Conservation (phyloP, 2,888 invertebrate genomes). For the Tridacna gigas region DNA sequence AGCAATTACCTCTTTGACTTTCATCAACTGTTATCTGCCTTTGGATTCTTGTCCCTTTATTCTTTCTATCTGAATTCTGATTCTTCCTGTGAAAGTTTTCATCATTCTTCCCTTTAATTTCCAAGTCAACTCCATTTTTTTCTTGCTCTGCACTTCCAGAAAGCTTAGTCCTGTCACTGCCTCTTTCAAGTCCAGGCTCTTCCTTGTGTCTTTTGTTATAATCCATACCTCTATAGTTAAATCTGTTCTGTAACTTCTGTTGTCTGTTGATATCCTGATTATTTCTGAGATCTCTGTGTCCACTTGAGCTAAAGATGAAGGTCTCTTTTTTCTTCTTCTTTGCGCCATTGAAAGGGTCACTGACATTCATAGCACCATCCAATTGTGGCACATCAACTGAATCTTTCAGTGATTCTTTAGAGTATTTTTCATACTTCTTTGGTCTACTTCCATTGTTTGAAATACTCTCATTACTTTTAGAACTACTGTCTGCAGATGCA, state of each 20-base stretch:
- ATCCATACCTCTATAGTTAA: constrained; percentile 58
- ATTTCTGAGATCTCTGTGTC: constrained; percentile 29
- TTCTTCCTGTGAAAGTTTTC: background rate
- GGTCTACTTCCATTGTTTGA: constrained; percentile 2
- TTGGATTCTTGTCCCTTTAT: constrained; percentile 42
- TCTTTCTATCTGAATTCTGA: constrained; percentile 3
- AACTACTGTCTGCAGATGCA: background rate
- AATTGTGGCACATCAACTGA: background rate
- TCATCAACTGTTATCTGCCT: constrained; percentile 64
- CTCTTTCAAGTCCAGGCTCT: constrained; percentile 34
- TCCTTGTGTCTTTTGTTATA: constrained; percentile 62
- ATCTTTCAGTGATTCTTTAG: background rate
- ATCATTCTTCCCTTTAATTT: background rate
- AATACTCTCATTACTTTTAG: background rate
- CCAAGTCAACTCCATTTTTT: background rate
- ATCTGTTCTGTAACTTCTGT: constrained; percentile 40
- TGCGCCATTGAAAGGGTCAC: background rate
- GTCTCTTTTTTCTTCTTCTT: constrained; percentile 35
- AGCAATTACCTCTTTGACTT: constrained; percentile 66
- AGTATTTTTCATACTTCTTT: constrained; percentile 13
- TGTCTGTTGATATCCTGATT: constrained; percentile 13
- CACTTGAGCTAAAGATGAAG: constrained; percentile 24
- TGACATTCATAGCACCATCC: background rate
- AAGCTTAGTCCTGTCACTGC: constrained; percentile 49
- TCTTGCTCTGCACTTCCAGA: constrained; percentile 1